Evolutionary conservation across 2,797 vertebrate genomes (phyloP).

Genomic region (Pangasius macronema): DNA sequence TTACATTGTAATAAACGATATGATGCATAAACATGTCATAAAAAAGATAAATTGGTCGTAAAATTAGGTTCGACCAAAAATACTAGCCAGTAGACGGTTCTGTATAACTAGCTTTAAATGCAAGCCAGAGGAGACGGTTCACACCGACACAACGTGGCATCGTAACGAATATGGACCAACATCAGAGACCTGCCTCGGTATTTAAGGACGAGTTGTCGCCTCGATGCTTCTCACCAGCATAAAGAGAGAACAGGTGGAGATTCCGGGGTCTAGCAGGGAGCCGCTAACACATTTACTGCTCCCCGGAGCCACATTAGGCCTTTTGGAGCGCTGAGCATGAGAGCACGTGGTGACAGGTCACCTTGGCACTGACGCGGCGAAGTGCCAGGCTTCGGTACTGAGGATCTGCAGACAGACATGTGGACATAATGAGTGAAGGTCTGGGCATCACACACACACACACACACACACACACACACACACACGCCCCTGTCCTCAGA

Average conservation of each 20-base stretch:
- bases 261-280: constrained; percentile 63
- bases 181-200: not conserved
- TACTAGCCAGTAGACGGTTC: not conserved
- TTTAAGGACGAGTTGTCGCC: constrained; percentile 11
- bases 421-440: constrained; percentile 44
- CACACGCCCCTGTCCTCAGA: not conserved
- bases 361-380: constrained; percentile 66
- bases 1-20: not conserved
- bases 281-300: constrained; percentile 78
- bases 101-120: not conserved
- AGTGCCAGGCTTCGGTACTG: constrained; percentile 56
- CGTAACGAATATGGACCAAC: not conserved
- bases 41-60: not conserved
- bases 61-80: too few relatives aligned
- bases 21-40: not conserved
- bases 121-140: not conserved
- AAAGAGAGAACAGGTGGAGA: constrained; percentile 70
- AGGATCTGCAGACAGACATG: constrained; percentile 58
- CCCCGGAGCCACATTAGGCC: constrained; percentile 68
- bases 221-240: constrained; percentile 7
- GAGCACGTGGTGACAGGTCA: constrained; percentile 75
- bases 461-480: not conserved
- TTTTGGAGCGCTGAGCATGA: constrained; percentile 58
- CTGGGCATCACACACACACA: constrained; percentile 27
- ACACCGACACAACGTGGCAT: not conserved